These are phyloP conservation scores for Rhysida immarginata DNA, from an alignment of 1,140 invertebrate species.

Conservation along the genomic window DNA sequence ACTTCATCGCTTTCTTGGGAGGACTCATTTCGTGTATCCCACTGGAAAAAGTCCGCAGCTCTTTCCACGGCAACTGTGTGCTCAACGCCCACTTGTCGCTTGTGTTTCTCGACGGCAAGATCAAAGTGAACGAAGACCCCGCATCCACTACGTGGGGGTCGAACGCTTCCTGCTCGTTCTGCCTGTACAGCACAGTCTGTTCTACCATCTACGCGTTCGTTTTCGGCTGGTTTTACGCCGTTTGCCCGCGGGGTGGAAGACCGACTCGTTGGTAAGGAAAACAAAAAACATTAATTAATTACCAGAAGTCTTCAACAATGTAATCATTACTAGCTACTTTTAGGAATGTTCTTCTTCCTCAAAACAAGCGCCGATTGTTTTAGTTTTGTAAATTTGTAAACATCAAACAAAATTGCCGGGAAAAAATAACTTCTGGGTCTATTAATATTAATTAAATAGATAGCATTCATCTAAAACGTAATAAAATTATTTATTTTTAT, in stretches of 20 bases:
- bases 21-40: not conserved
- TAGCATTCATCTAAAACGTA: too few species aligned
- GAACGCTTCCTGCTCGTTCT: not conserved
- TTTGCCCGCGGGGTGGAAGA: conserved; percentile 1
- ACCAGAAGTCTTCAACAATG: too few species aligned
- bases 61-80: conserved; percentile 1
- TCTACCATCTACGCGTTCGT: conserved; percentile 1
- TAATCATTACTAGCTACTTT: too few species aligned
- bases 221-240: conserved; percentile 6
- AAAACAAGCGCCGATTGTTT: too few species aligned
- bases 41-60: not conserved
- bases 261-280: not conserved
- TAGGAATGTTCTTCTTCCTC: too few species aligned
- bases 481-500: too few species aligned
- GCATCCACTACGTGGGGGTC: not conserved
- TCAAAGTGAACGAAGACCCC: not conserved
- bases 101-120: not conserved
- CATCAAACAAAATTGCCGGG: too few species aligned
- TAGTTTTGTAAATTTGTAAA: too few species aligned
- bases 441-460: too few species aligned
- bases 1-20: not conserved
- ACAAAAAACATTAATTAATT: too few species aligned
- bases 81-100: not conserved
- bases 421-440: too few species aligned
- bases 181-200: not conserved